Conservation (phyloP, 2,888 invertebrate genomes). For the Perizoma affinitatum region DNA sequence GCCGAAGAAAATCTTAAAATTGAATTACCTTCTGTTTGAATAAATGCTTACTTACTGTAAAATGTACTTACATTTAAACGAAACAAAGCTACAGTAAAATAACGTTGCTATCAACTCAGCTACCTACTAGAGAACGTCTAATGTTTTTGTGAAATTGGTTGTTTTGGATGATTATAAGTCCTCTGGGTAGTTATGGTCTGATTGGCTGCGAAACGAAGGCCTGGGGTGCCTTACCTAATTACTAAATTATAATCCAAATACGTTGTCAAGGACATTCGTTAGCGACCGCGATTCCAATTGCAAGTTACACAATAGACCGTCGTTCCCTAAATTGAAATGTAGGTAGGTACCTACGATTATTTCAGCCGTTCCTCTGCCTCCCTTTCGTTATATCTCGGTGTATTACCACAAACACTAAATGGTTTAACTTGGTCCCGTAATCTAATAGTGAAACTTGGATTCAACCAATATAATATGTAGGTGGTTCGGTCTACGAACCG, state of each 20-base stretch:
- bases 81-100: too few species aligned
- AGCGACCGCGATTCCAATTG: slow-evolving; percentile 1
- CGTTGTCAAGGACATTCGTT: slow-evolving; percentile 6
- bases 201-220: too few species aligned
- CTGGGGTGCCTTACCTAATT: neutral
- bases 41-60: too few species aligned
- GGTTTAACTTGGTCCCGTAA: slow-evolving; percentile 30
- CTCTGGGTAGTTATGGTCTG: too few species aligned
- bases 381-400: slow-evolving; percentile 6
- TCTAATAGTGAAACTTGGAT: slow-evolving; percentile 31
- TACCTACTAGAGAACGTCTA: too few species aligned
- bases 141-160: too few species aligned
- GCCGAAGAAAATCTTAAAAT: neutral
- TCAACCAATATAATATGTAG: slow-evolving; percentile 33
- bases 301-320: slow-evolving; percentile 6
- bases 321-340: slow-evolving; percentile 20
- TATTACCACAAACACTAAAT: slow-evolving; percentile 28
- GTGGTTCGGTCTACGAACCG: slow-evolving; percentile 22
- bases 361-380: slow-evolving; percentile 1
- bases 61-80: too few species aligned
- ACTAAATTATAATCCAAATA: slow-evolving; percentile 8
- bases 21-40: too few species aligned
- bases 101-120: too few species aligned
- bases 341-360: slow-evolving; percentile 7
- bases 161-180: too few species aligned